Percentiles rank a stretch among this genome's conserved stretches.
phyloP scores from a whole-genome alignment of 2,888 invertebrate genomes.

The Diarsia mendica region DNA sequence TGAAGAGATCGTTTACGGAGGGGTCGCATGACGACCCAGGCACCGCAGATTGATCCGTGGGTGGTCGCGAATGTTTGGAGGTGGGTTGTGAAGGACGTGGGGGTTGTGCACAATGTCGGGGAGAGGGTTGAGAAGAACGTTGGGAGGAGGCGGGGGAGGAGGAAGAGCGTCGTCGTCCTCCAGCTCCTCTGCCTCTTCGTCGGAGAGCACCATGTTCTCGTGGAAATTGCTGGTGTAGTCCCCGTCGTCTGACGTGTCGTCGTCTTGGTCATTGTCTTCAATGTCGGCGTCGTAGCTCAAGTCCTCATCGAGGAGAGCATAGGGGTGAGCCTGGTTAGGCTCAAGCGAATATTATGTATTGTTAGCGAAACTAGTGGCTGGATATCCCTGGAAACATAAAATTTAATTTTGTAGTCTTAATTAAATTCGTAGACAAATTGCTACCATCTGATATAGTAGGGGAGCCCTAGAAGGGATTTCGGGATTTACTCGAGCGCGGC shows the following conservation, averaged over 20 bases:
- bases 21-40: slow-evolving; percentile 30
- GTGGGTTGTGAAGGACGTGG: too few species aligned
- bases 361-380: slow-evolving; percentile 64
- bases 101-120: too few species aligned
- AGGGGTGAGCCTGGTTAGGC: slow-evolving; percentile 61
- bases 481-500: too few species aligned
- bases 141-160: too few species aligned
- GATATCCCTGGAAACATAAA: slow-evolving; percentile 75
- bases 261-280: slow-evolving; percentile 39
- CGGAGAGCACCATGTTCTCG: slow-evolving; percentile 36
- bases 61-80: too few species aligned
- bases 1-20: slow-evolving; percentile 46
- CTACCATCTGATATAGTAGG: too few species aligned
- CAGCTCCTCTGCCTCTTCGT: slow-evolving; percentile 10
- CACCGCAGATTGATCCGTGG: not conserved
- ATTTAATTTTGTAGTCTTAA: not conserved
- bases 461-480: too few species aligned
- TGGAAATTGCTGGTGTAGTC: slow-evolving; percentile 44
- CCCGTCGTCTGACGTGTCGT: slow-evolving; percentile 33
- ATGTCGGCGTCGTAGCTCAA: slow-evolving; percentile 50
- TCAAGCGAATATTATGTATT: slow-evolving; percentile 58
- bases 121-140: too few species aligned
- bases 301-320: slow-evolving; percentile 28
- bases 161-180: slow-evolving; percentile 10
- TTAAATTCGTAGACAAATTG: not conserved